Base-by-base conservation (phyloP, 1,140 invertebrate species). In the Spodoptera litura region DNA sequence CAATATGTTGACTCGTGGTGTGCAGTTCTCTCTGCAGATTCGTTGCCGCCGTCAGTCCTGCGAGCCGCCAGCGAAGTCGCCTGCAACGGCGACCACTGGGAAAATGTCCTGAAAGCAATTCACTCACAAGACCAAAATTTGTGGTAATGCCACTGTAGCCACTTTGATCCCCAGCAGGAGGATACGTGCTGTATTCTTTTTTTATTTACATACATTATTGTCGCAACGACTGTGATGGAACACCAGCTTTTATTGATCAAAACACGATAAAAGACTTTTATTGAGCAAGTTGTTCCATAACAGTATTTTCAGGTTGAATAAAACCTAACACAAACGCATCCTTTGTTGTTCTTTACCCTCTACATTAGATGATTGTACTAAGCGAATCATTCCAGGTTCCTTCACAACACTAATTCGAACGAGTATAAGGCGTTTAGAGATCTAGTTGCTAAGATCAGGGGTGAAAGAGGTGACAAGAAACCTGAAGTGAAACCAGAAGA, bases 1-100 rank as follows among this genome's bases (percentile, higher is more conserved):
- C 90, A 87, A 73, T 85, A 87, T 94, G 89, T 86, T 95, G 94
- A 95, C 91, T 81, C 90, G 94, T 94, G 88, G 93, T 94, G 93
- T 93, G 93, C 91, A 95, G 94, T 95, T 95, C 91, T 95, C 89
- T 95, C 94, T 91, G 84, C 94, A 95, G 94, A 94, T 95, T 79
- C 83, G 87, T 87, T 89, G 84, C 88, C 91, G 91, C 86, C 91
- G 53, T 73, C 91, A 58, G 89, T 91, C 31, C 89, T 84, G 55
- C 90, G 89, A 53, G 92, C 91, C 68, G 94, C 91, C 83, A 78
- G 70, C 85, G 91, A 95, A 80, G 94, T 95, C 80, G 93, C 94
- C 75, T 68, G 82, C 88, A 94, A 93, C 88, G 94, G 94, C 80
- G 94, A 95, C 90, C 91, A 91, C 88, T 94, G 93, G 94, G 93